These are phyloP conservation scores for Myripristis murdjan DNA, from an alignment of 2,797 vertebrate genomes.

Conservation along the genomic window DNA sequence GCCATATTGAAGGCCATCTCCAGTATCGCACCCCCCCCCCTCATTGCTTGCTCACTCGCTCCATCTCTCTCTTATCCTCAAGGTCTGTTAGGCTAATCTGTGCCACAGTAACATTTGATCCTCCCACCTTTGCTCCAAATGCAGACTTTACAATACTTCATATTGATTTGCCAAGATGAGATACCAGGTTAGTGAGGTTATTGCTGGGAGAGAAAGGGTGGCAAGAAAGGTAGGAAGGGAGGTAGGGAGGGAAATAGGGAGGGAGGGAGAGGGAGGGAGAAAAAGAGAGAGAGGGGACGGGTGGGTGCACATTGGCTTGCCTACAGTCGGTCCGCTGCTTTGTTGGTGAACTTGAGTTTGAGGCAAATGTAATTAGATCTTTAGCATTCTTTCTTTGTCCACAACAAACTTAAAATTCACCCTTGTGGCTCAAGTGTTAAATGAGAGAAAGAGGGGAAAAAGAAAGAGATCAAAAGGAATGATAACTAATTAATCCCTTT, in stretches of 20 bases:
- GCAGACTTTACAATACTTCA: conserved; percentile 76
- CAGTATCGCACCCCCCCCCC: conserved; percentile 65
- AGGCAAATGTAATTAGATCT: conserved; percentile 38
- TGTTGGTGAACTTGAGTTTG: conserved; percentile 36
- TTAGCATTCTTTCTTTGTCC: conserved; percentile 37
- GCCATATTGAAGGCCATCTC: conserved; percentile 79
- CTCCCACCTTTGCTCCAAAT: conserved; percentile 50
- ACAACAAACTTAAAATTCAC: conserved; percentile 36
- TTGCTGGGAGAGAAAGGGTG: conserved; percentile 58
- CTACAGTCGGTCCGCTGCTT: conserved; percentile 54
- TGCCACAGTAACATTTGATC: conserved; percentile 75
- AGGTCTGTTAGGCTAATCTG: conserved; percentile 79
- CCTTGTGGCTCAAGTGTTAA: conserved; percentile 26
- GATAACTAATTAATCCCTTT: conserved; percentile 57
- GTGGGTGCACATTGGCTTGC: conserved; percentile 32
- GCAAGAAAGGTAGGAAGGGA: not conserved
- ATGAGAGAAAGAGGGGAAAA: conserved; percentile 6
- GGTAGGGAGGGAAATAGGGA: not conserved
- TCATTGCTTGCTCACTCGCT: conserved; percentile 31
- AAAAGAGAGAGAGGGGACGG: conserved; percentile 16
- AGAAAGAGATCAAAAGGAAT: conserved; percentile 49
- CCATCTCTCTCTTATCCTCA: conserved; percentile 50
- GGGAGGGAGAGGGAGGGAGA: not conserved
- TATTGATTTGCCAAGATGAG: conserved; percentile 73
- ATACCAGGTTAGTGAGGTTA: conserved; percentile 55